Evolutionary conservation across 2,888 invertebrate genomes (phyloP).

Genomic region (Galerucella nymphaeae): DNA sequence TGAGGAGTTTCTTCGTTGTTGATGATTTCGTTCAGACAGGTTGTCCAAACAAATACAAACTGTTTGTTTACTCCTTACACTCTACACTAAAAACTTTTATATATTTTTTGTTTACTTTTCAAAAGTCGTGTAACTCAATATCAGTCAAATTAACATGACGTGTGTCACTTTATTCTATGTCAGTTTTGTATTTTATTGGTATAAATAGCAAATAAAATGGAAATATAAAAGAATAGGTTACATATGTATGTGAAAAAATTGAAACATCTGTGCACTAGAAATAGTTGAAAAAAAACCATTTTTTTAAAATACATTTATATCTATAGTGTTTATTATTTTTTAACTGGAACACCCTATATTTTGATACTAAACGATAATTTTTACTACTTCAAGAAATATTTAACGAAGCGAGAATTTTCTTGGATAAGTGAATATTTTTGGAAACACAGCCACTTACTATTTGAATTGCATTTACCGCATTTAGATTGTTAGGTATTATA

Average conservation of each 20-base stretch:
- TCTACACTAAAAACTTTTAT: constrained; percentile 11
- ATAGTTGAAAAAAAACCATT: no score
- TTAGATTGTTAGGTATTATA: not conserved
- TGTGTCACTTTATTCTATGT: not conserved
- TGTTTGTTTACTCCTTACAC: constrained; percentile 25
- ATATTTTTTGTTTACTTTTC: constrained; percentile 3
- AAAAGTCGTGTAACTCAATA: constrained; percentile 2
- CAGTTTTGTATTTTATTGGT: not conserved
- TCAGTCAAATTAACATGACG: constrained; percentile 2
- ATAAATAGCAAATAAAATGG: not conserved
- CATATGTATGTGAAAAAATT: not conserved
- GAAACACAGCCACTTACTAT: not conserved
- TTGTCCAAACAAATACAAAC: constrained; percentile 30
- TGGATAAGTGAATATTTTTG: not conserved
- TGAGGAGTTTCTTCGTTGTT: constrained; percentile 10
- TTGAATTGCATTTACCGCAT: not conserved
- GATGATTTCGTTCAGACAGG: constrained; percentile 17
- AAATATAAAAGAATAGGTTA: not conserved
- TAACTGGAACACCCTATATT: no score
- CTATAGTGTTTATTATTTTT: no score
- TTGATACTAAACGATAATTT: not conserved
- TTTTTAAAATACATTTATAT: no score
- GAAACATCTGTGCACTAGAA: no score
- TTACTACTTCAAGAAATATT: not conserved
- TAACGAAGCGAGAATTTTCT: not conserved